A percentile compares a stretch with the other conserved stretches of the same genome.
phyloP scores from a whole-genome alignment of 1,140 invertebrate species.

The Fopius arisanus region DNA sequence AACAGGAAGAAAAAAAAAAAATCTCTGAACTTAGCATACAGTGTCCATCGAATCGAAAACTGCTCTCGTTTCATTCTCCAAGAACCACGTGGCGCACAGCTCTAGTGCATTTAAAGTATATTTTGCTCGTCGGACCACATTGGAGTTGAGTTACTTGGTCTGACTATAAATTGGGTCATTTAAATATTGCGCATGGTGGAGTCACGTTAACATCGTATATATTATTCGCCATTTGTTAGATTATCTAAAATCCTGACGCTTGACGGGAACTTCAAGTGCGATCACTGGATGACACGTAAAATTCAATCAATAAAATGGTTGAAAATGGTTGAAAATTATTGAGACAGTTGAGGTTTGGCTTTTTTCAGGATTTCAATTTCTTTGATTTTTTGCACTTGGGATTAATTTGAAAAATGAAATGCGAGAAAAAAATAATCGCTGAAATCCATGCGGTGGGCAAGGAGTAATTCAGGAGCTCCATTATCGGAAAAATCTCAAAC shows the following conservation, averaged over 20 bases:
- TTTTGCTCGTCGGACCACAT: neutral
- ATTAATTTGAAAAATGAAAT: neutral
- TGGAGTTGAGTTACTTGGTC: neutral
- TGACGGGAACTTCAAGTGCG: neutral
- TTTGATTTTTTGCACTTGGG: too few relatives aligned
- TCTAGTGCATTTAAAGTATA: neutral
- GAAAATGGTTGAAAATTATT: too few relatives aligned
- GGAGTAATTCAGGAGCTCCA: conserved; percentile 35
- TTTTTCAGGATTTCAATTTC: too few relatives aligned
- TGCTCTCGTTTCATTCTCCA: neutral
- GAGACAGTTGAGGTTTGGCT: too few relatives aligned
- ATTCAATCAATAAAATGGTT: too few relatives aligned
- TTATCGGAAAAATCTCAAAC: conserved; percentile 49
- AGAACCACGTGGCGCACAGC: neutral
- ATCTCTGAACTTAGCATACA: neutral
- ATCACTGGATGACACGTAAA: too few relatives aligned
- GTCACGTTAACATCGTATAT: neutral
- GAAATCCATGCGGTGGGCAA: conserved; percentile 10
- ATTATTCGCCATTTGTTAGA: neutral
- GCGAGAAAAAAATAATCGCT: neutral
- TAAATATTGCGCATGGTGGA: neutral
- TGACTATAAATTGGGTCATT: neutral
- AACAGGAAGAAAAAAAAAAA: neutral
- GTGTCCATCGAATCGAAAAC: conserved; percentile 1
- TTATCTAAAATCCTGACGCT: neutral